Base-by-base conservation (phyloP, 2,113 vertebrate species). In the Saiga tatarica region DNA sequence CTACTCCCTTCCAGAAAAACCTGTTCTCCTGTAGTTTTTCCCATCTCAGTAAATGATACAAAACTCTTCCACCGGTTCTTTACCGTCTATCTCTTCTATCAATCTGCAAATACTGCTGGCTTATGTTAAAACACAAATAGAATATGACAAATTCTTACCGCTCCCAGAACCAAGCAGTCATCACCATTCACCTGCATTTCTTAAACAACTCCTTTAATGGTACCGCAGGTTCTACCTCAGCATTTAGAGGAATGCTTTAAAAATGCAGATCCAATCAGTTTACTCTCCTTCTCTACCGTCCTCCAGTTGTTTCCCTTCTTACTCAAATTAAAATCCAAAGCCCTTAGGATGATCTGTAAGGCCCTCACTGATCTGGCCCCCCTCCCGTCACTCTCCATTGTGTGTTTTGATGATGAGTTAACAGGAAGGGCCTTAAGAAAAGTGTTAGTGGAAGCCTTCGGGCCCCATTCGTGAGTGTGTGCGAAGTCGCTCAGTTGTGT, bases 101-200 rank as follows among this genome's bases (percentile, higher is more conserved):
- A 57, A 50, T 42, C 82, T 91, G 59, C 16, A 96, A 95, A 94
- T 62, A 6, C 55, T 45, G 17, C 26, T 81, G 85, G 57, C 39
- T 74, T 57, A 13, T 36, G 39, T 88, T 95, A 53, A 87, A 95
- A 91, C 1, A 53, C 12, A 86, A 67, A 67, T 10, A 62, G 67
- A 94, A 96, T 89, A 10, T 50, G 47, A 87, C 39, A 45, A 74
- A 71, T 64, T 28, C 19, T 57, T 64, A 52, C 1, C 13, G 10
- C 19, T 52, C 36, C 26, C n/a, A 42, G 21, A 33, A 30, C 62
- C 28, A 87, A 81, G 52, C 1, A 42, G n/a, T 57, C 39, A 76
- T 59, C 47, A 53, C 8, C 12, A 36, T 16, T 76, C 45, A 81
- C 42, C 45, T 87, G 50, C 45, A 45, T 30, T 91, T 81, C 33